phyloP scores from a whole-genome alignment of 2,888 invertebrate species.

The Mythimna vitellina region DNA sequence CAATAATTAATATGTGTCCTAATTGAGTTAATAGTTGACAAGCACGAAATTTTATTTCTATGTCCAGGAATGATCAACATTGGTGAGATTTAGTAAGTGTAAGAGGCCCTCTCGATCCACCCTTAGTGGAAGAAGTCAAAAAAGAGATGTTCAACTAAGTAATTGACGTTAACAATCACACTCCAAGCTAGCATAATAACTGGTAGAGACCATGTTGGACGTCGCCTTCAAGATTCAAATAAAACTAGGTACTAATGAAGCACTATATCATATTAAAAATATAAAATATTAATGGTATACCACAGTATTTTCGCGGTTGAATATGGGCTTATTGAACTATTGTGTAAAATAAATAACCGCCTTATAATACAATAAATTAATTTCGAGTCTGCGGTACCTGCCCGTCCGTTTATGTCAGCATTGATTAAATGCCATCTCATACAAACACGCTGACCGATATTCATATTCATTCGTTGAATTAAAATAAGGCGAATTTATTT shows the following conservation, averaged over 20 bases:
- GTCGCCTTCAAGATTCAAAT: neutral
- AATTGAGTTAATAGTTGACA: constrained; percentile 7
- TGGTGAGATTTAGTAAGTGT: no score
- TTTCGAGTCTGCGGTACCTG: constrained; percentile 4
- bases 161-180: constrained; percentile 9
- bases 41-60: neutral
- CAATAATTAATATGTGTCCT: neutral
- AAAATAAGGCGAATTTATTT: constrained; percentile 56
- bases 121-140: no score
- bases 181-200: neutral
- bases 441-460: constrained; percentile 59
- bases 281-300: no score
- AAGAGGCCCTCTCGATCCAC: no score
- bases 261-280: neutral
- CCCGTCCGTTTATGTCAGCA: constrained; percentile 25
- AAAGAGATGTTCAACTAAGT: neutral
- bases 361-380: constrained; percentile 24
- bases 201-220: neutral
- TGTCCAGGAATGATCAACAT: neutral
- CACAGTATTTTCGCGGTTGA: no score
- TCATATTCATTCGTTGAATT: constrained; percentile 57
- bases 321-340: neutral
- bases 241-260: neutral
- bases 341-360: constrained; percentile 17
- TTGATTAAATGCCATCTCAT: constrained; percentile 55